These are phyloP conservation scores for Baccha elongata DNA, from an alignment of 2,888 invertebrate genomes.

Conservation along the genomic window DNA sequence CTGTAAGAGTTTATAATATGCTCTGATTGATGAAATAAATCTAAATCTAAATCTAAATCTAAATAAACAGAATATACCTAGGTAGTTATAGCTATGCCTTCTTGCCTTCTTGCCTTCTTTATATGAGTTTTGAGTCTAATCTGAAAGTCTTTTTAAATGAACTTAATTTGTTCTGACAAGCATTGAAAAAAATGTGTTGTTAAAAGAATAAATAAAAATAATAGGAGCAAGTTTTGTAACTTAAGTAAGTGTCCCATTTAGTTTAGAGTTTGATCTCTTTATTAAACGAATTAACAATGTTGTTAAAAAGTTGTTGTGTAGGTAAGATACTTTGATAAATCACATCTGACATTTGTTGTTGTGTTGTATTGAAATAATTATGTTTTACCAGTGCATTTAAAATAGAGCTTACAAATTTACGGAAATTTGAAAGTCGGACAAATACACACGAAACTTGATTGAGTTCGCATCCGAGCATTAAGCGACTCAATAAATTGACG, in stretches of 20 bases:
- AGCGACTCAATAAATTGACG: too few species aligned
- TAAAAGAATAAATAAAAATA: background rate
- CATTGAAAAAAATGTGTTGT: background rate
- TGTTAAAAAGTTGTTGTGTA: background rate
- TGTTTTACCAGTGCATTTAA: too few species aligned
- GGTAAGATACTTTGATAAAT: background rate
- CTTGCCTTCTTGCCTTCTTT: background rate
- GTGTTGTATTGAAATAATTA: too few species aligned
- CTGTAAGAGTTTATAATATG: too few species aligned
- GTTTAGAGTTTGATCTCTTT: background rate
- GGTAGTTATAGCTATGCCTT: constrained; percentile 17
- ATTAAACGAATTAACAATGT: background rate
- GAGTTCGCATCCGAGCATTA: too few species aligned
- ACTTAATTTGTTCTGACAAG: background rate
- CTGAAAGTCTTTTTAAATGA: constrained; percentile 14
- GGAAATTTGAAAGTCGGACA: too few species aligned
- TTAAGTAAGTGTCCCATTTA: background rate
- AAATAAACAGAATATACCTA: constrained; percentile 35
- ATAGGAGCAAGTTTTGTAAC: background rate
- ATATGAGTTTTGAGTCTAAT: constrained; percentile 2
- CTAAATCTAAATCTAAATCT: too few species aligned
- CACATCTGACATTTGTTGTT: too few species aligned
- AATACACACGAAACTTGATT: too few species aligned
- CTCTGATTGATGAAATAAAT: too few species aligned
- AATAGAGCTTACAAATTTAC: too few species aligned